Evolutionary conservation across 1,140 invertebrate genomes (phyloP).

Genomic region (Cyrtorhinus lividipennis): DNA sequence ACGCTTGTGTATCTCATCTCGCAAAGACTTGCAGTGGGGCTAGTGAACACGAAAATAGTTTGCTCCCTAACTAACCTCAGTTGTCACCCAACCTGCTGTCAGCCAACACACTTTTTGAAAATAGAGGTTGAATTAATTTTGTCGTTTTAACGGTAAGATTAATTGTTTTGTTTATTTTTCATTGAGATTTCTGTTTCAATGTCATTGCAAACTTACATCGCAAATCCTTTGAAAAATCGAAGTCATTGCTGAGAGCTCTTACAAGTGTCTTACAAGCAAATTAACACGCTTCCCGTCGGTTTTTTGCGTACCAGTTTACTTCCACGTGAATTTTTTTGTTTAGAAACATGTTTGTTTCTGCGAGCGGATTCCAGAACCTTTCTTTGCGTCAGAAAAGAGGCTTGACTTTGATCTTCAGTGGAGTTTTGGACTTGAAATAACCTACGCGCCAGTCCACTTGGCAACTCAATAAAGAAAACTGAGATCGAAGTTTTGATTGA

Average conservation of each 20-base stretch:
- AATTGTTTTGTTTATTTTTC: background rate
- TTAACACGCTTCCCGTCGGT: no score
- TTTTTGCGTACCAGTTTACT: background rate
- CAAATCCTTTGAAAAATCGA: background rate
- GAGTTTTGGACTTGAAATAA: background rate
- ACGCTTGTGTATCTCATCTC: background rate
- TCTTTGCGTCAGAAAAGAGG: no score
- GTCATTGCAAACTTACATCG: background rate
- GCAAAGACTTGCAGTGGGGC: slow-evolving; percentile 19
- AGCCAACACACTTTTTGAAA: background rate
- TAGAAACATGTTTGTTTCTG: background rate
- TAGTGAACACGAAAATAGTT: background rate
- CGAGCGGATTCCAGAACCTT: background rate
- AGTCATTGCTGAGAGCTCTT: background rate
- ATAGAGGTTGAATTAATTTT: background rate
- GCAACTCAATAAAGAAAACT: background rate
- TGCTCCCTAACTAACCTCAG: background rate
- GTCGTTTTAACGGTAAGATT: background rate
- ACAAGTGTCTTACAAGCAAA: no score
- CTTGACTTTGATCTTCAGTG: no score
- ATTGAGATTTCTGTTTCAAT: background rate
- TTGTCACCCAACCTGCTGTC: background rate
- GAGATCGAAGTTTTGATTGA: background rate
- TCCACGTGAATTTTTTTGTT: background rate
- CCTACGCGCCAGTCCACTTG: background rate